Percentiles rank a stretch among this genome's conserved stretches.
Evolutionary conservation across 2,888 invertebrate genomes (phyloP).

Genomic region (Lymantria monacha): DNA sequence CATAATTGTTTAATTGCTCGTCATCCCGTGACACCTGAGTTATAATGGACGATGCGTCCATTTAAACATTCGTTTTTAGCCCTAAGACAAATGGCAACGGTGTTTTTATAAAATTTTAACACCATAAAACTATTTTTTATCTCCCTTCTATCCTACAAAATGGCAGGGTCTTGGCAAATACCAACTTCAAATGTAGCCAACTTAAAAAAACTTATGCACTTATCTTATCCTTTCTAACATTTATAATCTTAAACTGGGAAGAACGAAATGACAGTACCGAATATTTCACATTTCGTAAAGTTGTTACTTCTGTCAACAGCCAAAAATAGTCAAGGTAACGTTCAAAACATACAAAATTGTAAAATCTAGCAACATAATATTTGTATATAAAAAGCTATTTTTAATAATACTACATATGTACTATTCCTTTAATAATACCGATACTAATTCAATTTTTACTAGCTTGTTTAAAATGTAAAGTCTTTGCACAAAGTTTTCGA

Average conservation of each 20-base stretch:
- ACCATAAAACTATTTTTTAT: constrained; percentile 83
- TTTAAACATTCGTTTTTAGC: constrained; percentile 84
- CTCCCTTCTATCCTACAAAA: constrained; percentile 82
- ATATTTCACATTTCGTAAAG: constrained; percentile 37
- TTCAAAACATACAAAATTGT: constrained; percentile 10
- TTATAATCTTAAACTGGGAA: constrained; percentile 14
- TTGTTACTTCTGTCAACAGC: constrained; percentile 58
- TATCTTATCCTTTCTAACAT: constrained; percentile 41
- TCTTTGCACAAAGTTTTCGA: too few relatives aligned
- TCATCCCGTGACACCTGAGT: constrained; percentile 99
- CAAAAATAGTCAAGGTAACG: constrained; percentile 45
- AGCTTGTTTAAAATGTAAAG: too few relatives aligned
- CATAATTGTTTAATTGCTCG: constrained; percentile 95
- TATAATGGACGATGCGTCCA: constrained; percentile 99
- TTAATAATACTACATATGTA: too few relatives aligned
- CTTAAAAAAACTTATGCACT: constrained; percentile 44
- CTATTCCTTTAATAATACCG: too few relatives aligned
- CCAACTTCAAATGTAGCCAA: constrained; percentile 69
- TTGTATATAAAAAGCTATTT: too few relatives aligned
- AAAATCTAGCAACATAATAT: too few relatives aligned
- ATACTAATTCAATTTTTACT: too few relatives aligned
- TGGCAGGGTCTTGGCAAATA: constrained; percentile 81
- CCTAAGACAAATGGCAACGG: constrained; percentile 77
- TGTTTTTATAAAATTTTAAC: constrained; percentile 76
- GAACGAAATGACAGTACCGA: constrained; percentile 38